Evolutionary conservation across 2,888 invertebrate species (phyloP).

Genomic region (Thymelicus acteon): DNA sequence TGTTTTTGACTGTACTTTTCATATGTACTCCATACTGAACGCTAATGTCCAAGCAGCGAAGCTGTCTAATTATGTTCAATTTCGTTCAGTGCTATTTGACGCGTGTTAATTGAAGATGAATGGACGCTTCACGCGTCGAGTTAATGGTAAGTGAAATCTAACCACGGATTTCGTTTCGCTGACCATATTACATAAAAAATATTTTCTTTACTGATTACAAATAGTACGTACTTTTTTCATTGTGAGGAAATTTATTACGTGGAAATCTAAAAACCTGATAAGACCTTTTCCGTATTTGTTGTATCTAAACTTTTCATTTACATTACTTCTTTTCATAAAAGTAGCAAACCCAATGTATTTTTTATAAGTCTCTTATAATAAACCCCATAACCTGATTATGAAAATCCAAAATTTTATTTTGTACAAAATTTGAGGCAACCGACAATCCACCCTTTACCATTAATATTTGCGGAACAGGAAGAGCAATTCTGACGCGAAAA

Average conservation of each 20-base stretch:
- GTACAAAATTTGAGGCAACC: neutral
- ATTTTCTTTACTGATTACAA: no score
- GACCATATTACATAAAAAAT: neutral
- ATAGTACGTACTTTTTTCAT: no score
- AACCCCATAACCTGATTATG: no score
- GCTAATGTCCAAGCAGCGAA: constrained; percentile 12
- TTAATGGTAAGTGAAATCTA: neutral
- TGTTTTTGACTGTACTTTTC: neutral
- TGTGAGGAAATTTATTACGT: no score
- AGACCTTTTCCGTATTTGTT: no score
- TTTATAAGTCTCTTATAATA: no score
- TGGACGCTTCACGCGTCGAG: constrained; percentile 4
- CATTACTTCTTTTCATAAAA: no score
- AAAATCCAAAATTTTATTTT: neutral
- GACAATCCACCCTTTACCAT: constrained; percentile 28
- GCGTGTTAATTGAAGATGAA: constrained; percentile 31
- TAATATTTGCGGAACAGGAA: constrained; percentile 33
- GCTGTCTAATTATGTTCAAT: constrained; percentile 33
- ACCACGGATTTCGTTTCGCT: neutral
- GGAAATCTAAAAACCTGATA: no score
- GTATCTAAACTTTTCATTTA: no score
- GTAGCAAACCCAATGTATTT: no score
- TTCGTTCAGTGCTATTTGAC: constrained; percentile 29
- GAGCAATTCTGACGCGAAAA: constrained; percentile 34
- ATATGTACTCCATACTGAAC: constrained; percentile 8